Evolutionary conservation across 2,888 invertebrate species (phyloP), one percentile per base, ranked within the genome.

Genomic region (Agriopis aurantiaria): DNA sequence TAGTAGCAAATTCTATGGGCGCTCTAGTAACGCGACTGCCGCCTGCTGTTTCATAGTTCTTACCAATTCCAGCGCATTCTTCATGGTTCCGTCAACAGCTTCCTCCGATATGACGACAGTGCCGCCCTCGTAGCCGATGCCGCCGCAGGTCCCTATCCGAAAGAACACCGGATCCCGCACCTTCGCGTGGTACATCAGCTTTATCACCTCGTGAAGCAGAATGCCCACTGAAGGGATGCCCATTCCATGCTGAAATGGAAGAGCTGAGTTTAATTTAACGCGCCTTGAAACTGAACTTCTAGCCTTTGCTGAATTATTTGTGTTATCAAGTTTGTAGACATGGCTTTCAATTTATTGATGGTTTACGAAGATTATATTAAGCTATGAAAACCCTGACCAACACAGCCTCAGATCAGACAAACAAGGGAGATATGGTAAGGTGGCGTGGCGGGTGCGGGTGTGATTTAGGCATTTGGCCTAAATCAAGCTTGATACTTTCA

Each of bases 171-270:
- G 98, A 88, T 98, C 98, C 73, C 91, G 89, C 23, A 92, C 91
- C 86, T 96, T 97, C 52, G 99, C 98, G 88, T 98, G 98, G 90
- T 97, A 97, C 97, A 99, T 97, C 81, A 99, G 95, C 92, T 99
- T 99, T 86, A 99, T 98, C 74, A 99, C 95, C 95, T 99, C 99
- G 88, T 99, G 98, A 69, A 99, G 96, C 65, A 99, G 95, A 79
- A 99, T 99, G 63, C 98, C 98, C 66, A 99, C 96, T 0, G 99
- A 99, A 7, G 99, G 99, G 65, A 98, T 97, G 7, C 99, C 99
- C 98, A 99, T 99, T 69, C 99, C 99, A 86, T 99, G 99, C 98
- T 98, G 93, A 1, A 87, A 84, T 63, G 6, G 59, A 59, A 56
- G 33, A 49, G 57, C 7, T 40, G 8, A 8, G n/a, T n/a, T 40